Base-by-base conservation (phyloP, 2,888 invertebrate genomes). In the Macrosiphum euphorbiae region DNA sequence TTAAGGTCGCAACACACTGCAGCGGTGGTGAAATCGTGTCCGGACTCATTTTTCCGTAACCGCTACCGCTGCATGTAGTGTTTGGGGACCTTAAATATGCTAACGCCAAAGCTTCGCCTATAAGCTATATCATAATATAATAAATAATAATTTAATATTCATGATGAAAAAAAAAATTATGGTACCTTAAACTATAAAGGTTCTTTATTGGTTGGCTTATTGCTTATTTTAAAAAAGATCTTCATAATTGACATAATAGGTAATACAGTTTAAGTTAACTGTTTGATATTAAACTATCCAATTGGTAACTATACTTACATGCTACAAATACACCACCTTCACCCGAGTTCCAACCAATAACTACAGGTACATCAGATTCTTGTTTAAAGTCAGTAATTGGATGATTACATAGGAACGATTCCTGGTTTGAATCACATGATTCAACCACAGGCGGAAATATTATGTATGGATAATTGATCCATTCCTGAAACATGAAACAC, bases 281-380 rank as follows among this genome's bases (percentile, higher is more conserved):
- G 20, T 55, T 35, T 20, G 20, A 78, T 86, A 47, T 86, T 44
- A 86, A 28, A 16, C 28, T 16, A 5, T 11, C 13, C 28, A 86
- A 47, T 13, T 28, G 7, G 7, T 35, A 78, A 78, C 35, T 20
- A 11, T 47, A 92, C 88, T 84, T 84, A 94, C 94, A 50, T 28
- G 94, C 26, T 26, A 11, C 86, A 20, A 90, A 88, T 28, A 94
- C 0, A 24, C 92, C 90, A 44, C 94, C 94, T 94, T 94, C 94
- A 3, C 92, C 94, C 7, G 94, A 94, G 41, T 94, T 94, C 1
- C 94, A 35, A 10, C 94, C 94, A 4, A 94, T 50, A 24, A 94
- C 86, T 28, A 78, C 44, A 13, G 94, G 94, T 24, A 92, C 88
- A 35, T 24, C 11, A 10, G 94, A 90, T 85, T 92, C 90, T 55